Evolutionary conservation across 2,113 vertebrate species (phyloP).

Genomic region (Ictidomys tridecemlineatus): DNA sequence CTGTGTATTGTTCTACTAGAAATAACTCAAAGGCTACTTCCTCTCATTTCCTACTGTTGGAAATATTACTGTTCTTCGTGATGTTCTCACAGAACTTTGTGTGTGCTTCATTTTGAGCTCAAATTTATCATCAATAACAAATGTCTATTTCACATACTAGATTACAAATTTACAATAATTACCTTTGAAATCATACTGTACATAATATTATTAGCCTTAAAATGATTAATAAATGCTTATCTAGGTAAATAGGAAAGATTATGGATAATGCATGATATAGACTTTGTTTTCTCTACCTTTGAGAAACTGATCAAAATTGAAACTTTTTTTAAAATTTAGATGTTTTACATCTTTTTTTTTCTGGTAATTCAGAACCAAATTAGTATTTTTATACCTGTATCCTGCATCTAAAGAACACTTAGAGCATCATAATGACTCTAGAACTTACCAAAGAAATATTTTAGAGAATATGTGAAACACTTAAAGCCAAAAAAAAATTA

Average conservation of each 20-base stretch:
- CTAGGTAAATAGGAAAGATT: conserved; percentile 20
- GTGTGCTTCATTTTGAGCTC: conserved; percentile 62
- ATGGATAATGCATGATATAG: background rate
- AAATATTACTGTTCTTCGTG: conserved; percentile 52
- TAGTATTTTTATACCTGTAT: background rate
- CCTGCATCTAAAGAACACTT: background rate
- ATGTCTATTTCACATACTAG: background rate
- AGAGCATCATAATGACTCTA: background rate
- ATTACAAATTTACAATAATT: conserved; percentile 24
- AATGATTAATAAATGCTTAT: background rate
- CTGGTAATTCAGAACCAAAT: background rate
- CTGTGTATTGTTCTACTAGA: conserved; percentile 69
- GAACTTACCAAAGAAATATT: conserved; percentile 33
- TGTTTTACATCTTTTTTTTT: background rate
- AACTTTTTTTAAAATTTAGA: conserved; percentile 9
- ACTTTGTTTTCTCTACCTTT: conserved; percentile 29
- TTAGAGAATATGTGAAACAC: conserved; percentile 17
- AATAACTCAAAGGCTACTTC: conserved; percentile 66
- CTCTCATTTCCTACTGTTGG: conserved; percentile 38
- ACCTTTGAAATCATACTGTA: conserved; percentile 37
- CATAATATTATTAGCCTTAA: conserved; percentile 39
- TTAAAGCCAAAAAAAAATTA: conserved; percentile 23
- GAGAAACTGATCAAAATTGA: conserved; percentile 45
- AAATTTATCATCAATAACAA: conserved; percentile 9
- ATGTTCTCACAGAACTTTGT: conserved; percentile 48